Percentiles rank a stretch among this genome's conserved stretches.
phyloP scores from a whole-genome alignment of 2,113 vertebrate species.

The Puffinus mauretanicus region DNA sequence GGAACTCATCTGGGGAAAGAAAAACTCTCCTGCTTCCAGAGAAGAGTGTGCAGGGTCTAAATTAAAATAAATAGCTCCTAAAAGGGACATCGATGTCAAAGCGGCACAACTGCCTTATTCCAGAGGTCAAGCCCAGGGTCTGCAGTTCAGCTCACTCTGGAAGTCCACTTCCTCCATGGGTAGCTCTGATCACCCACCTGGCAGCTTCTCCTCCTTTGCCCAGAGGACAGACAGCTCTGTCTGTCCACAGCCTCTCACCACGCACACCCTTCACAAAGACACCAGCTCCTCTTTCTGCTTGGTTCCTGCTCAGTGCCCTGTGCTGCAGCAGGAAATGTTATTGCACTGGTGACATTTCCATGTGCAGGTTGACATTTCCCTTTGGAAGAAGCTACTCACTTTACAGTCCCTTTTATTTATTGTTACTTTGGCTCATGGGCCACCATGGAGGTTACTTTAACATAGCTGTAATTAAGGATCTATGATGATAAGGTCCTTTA shows the following conservation, averaged over 20 bases:
- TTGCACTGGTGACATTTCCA: slow-evolving; percentile 51
- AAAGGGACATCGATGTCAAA: accelerated
- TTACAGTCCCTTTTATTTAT: slow-evolving; percentile 54
- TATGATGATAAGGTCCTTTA: slow-evolving; percentile 38
- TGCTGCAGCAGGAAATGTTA: not conserved
- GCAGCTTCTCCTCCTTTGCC: not conserved
- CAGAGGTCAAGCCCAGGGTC: accelerated
- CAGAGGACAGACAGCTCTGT: not conserved
- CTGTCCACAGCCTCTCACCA: not conserved
- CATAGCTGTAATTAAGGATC: slow-evolving; percentile 45
- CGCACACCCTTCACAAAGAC: not conserved
- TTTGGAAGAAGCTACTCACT: slow-evolving; percentile 32
- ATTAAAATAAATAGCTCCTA: not conserved
- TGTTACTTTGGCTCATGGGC: not conserved
- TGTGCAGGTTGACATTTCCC: slow-evolving; percentile 52
- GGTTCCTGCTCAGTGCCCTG: not conserved
- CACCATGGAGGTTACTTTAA: slow-evolving; percentile 29
- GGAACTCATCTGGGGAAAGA: not conserved
- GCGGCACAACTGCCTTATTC: accelerated
- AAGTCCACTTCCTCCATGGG: accelerated
- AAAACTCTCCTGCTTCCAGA: not conserved
- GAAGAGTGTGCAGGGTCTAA: not conserved
- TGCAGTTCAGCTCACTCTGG: not conserved
- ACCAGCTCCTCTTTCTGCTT: not conserved
- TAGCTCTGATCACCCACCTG: not conserved